Evolutionary conservation across 2,113 vertebrate species (phyloP).

Genomic region (Gopherus flavomarginatus): DNA sequence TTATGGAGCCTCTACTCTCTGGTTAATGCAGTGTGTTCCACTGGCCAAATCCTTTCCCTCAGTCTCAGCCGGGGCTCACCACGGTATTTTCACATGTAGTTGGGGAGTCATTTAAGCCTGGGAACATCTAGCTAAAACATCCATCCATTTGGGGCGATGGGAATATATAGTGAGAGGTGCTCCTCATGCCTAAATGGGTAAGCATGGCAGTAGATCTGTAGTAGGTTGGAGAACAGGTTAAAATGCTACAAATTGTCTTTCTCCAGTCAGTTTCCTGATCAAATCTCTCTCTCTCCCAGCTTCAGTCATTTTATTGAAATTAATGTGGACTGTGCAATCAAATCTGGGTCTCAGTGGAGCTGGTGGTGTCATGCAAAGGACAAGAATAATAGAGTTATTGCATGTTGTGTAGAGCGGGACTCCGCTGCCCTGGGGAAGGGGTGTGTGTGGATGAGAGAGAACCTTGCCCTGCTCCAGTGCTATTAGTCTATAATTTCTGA

Average conservation of each 20-base stretch:
- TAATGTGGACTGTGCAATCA: neutral
- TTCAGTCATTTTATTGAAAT: neutral
- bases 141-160: neutral
- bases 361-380: neutral
- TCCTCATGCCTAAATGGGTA: neutral
- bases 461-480: neutral
- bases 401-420: rapidly evolving
- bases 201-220: neutral
- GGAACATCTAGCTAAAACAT: neutral
- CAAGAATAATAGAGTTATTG: rapidly evolving
- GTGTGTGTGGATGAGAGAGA: rapidly evolving
- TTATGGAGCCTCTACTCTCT: neutral
- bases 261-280: rapidly evolving
- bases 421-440: rapidly evolving
- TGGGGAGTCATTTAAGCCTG: neutral
- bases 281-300: neutral
- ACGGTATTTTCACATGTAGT: neutral
- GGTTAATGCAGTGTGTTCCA: neutral
- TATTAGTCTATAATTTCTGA: neutral
- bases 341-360: neutral
- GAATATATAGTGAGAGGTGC: neutral
- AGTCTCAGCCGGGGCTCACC: neutral
- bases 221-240: neutral
- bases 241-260: rapidly evolving
- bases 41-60: neutral